phyloP scores from a whole-genome alignment of 2,888 invertebrate genomes.

The Eristalinus aeneus region DNA sequence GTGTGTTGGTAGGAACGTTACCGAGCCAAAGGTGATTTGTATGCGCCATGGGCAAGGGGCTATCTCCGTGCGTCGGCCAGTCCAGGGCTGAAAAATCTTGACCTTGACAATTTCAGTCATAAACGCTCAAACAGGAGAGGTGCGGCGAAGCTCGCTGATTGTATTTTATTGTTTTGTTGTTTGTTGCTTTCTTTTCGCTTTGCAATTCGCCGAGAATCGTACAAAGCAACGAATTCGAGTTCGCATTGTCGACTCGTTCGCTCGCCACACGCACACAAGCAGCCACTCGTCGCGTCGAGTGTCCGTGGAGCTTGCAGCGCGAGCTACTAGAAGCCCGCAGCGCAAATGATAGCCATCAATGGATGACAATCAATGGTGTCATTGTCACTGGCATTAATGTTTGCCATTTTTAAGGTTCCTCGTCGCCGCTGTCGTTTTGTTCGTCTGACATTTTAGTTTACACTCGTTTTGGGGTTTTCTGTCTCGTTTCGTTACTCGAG shows the following conservation, averaged over 20 bases:
- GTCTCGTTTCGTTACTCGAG: background rate
- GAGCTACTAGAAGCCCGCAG: background rate
- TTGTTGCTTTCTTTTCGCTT: background rate
- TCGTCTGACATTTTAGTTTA: conserved; percentile 33
- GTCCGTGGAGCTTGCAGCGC: background rate
- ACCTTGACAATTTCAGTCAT: conserved; percentile 66
- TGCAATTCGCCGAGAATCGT: conserved; percentile 35
- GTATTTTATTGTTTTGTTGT: background rate
- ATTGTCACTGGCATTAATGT: conserved; percentile 50
- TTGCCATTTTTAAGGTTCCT: conserved; percentile 44
- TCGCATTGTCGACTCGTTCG: conserved; percentile 37
- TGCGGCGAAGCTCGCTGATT: conserved; percentile 6
- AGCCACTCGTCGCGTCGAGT: background rate
- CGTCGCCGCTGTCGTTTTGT: background rate
- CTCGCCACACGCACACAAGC: conserved; percentile 13
- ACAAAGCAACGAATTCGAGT: conserved; percentile 11
- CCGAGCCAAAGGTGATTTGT: conserved; percentile 33
- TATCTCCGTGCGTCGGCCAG: conserved; percentile 20
- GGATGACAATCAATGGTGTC: conserved; percentile 59
- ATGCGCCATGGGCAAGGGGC: conserved; percentile 29
- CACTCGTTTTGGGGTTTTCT: background rate
- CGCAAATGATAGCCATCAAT: conserved; percentile 47
- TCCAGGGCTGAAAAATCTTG: conserved; percentile 58
- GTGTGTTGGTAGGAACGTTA: conserved; percentile 29
- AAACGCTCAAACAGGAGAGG: conserved; percentile 25